Base-by-base conservation (phyloP, 1,140 invertebrate species). In the Aphelinus certus region DNA sequence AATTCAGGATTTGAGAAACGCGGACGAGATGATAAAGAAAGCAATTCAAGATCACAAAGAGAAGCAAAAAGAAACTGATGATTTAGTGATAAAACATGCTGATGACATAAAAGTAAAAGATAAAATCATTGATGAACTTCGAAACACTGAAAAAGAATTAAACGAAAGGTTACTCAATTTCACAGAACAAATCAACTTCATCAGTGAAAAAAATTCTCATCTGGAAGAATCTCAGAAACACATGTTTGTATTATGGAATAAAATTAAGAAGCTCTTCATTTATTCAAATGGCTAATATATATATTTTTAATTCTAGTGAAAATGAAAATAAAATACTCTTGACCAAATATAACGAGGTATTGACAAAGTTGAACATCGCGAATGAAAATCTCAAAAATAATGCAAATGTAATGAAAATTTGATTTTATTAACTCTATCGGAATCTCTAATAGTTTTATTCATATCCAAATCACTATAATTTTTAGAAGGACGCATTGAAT, bases 371-470 rank as follows among this genome's bases (percentile, higher is more conserved):
- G 47, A 87, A 87, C 63, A 73, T 84, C 7, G 73, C 76, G 49
- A 82, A 83, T 45, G 84, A 86, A 77, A 85, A 85, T 65, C 77
- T 83, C 0, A 85, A 86, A 75, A 88, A 87, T 67, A 82, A 78
- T 73, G 80, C 79, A 3, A 83, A 85, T 63, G 81, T 82, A 71
- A 83, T 77, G 75, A 71, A 5, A 66, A 61, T 61, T n/a, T 69
- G 46, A 62, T 49, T 71, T 43, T 75, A 49, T 5, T 7, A 26
- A 73, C 51, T 53, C 9, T 53, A 53, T 53, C 9, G 4, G 9
- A 53, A 53, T 53, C 0, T 6, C 51, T 53, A 6, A 9, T 53
- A 6, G 4, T 53, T 53, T 9, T 9, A 53, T 53, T 53, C 51
- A 53, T 26, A 26, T 26, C 26, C 26, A 26, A 26, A 53, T 53